Conservation (phyloP, 2,888 invertebrate species). For the Cephus nigrinus region DNA sequence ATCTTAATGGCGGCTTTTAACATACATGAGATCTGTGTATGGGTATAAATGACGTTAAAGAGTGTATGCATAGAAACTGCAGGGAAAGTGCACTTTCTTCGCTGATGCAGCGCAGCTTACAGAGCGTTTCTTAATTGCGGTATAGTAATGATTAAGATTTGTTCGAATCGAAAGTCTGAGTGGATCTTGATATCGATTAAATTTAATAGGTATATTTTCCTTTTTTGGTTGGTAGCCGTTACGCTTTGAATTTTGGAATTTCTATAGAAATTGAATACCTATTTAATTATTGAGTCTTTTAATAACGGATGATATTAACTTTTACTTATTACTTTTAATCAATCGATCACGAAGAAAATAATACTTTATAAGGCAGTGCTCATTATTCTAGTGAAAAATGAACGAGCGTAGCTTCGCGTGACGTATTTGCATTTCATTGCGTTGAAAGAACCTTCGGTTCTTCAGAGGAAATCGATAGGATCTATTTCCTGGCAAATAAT, state of each 20-base stretch:
- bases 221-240: too few relatives aligned
- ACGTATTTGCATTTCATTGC: background rate
- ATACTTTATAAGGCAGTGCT: background rate
- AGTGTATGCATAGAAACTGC: constrained; percentile 39
- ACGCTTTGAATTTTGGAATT: background rate
- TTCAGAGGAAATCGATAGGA: background rate
- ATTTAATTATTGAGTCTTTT: background rate
- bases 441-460: background rate
- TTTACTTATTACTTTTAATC: background rate
- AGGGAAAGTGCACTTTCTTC: constrained; percentile 5
- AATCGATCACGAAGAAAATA: background rate
- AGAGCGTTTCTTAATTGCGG: constrained; percentile 40
- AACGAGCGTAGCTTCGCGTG: background rate
- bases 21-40: background rate
- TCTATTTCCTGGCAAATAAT: background rate
- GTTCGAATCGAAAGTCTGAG: constrained; percentile 32
- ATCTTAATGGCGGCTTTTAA: background rate
- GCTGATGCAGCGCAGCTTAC: constrained; percentile 13
- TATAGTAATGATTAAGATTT: constrained; percentile 42
- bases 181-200: background rate
- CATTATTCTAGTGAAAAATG: background rate
- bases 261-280: background rate
- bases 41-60: constrained; percentile 20
- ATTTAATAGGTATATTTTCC: background rate
- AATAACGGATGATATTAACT: background rate